These are phyloP conservation scores for Oscheius sp. DNA, from an alignment of 2,888 invertebrate genomes.

Conservation along the genomic window DNA sequence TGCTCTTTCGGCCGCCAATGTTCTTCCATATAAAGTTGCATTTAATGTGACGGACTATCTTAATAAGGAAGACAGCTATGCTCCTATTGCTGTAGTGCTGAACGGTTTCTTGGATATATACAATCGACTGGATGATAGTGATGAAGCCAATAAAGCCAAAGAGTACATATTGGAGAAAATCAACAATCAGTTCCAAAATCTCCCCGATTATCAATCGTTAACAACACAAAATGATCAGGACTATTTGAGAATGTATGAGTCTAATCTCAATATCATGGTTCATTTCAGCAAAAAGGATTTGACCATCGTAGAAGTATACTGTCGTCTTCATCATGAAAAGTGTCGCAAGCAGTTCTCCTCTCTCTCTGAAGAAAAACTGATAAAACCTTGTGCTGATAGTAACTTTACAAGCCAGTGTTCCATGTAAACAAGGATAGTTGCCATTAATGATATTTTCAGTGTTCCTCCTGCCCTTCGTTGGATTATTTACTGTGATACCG, in stretches of 20 bases:
- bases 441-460: slow-evolving; percentile 30
- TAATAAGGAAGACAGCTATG: slow-evolving; percentile 36
- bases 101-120: slow-evolving; percentile 19
- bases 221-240: slow-evolving; percentile 6
- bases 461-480: slow-evolving; percentile 46
- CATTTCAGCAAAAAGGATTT: slow-evolving; percentile 21
- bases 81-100: slow-evolving; percentile 27
- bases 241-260: neutral
- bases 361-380: slow-evolving; percentile 2
- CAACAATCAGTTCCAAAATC: slow-evolving; percentile 1
- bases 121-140: slow-evolving; percentile 20
- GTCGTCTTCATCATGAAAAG: slow-evolving; percentile 9
- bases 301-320: slow-evolving; percentile 5
- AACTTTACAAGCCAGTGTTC: slow-evolving; percentile 28
- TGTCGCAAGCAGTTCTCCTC: slow-evolving; percentile 13
- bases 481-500: slow-evolving; percentile 52
- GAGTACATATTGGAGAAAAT: slow-evolving; percentile 12
- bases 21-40: slow-evolving; percentile 73
- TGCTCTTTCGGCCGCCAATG: slow-evolving; percentile 75
- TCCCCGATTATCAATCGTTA: neutral
- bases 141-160: slow-evolving; percentile 13
- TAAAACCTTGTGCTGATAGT: neutral
- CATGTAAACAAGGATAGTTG: neutral
- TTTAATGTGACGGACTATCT: slow-evolving; percentile 49
- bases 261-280: neutral